These are phyloP conservation scores for Takifugu flavidus DNA, from an alignment of 2,113 vertebrate species.

Conservation along the genomic window DNA sequence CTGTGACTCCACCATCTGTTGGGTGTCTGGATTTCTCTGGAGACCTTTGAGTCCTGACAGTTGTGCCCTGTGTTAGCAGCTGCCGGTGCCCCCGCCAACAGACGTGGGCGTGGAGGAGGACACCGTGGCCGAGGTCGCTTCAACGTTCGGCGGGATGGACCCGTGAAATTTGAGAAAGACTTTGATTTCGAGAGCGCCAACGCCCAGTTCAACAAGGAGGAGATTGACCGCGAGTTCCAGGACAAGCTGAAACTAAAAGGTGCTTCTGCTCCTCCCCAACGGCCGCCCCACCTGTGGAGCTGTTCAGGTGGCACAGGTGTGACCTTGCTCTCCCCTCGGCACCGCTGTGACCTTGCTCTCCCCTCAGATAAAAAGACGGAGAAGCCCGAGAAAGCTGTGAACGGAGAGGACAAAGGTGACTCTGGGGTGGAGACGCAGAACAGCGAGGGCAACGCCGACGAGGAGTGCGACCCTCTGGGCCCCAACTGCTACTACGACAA, in stretches of 20 bases:
- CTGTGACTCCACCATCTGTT: background rate
- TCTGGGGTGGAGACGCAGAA: slow-evolving; percentile 88
- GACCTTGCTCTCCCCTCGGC: slow-evolving; percentile 54
- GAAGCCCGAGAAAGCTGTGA: slow-evolving; percentile 86
- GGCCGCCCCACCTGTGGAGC: background rate
- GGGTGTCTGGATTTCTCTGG: background rate
- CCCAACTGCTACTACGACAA: slow-evolving; percentile 96
- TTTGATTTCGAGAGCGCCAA: slow-evolving; percentile 99
- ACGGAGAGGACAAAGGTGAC: slow-evolving; percentile 91
- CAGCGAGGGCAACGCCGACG: slow-evolving; percentile 84
- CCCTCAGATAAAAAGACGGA: slow-evolving; percentile 85
- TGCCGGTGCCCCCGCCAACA: slow-evolving; percentile 67
- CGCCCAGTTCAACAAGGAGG: slow-evolving; percentile 97
- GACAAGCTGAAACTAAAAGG: slow-evolving; percentile 97
- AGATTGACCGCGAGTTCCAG: slow-evolving; percentile 95
- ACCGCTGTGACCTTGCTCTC: background rate
- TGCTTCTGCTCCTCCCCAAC: slow-evolving; percentile 21
- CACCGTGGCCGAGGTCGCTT: slow-evolving; percentile 89
- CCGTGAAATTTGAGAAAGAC: slow-evolving; percentile 98
- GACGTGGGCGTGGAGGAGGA: slow-evolving; percentile 83
- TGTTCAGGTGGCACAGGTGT: background rate
- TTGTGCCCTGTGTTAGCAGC: slow-evolving; percentile 8
- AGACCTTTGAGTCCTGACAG: background rate
- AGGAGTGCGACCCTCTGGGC: slow-evolving; percentile 82
- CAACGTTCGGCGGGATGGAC: slow-evolving; percentile 86